Base-by-base conservation (phyloP, 2,888 invertebrate genomes). In the Lochmaea crataegi region DNA sequence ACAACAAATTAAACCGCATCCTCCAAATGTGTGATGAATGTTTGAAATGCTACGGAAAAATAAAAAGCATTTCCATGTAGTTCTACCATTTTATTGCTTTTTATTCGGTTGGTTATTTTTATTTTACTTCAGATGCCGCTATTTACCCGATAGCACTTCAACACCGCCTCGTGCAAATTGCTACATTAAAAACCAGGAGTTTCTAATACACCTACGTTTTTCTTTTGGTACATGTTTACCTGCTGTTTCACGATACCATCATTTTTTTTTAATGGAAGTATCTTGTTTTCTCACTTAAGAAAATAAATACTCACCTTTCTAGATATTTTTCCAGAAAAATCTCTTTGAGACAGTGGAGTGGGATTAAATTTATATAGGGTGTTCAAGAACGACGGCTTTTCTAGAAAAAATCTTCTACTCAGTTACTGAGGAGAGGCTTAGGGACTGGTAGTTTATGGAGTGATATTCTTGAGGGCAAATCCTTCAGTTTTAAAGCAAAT, bases 21-120 rank as follows among this genome's bases (percentile, higher is more conserved):
- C 48, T 63, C 38, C 65, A 75, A 76, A 73, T 68, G 71, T 69
- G 76, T 80, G 79, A 81, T 80, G 79, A 80, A 81, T 81, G 79
- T 79, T 77, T 74, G 71, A 74, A 66, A 70, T 68, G 68, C 38
- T 61, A 61, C 74, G 51, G 65, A 53, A 68, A 79, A 76, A 76
- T 77, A 75, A 76, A 80, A 73, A 80, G 81, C 81, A 73, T 81
- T 81, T 77, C 67, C 81, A 64, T 81, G 81, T 81, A 77, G 65
- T 75, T 65, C 71, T 71, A 73, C 75, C 77, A 75, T 75, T 79
- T 72, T 72, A 65, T 75, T 70, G 70, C 73, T 73, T 81, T 81
- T 79, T 80, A 81, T 76, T 74, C 75, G 68, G 72, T 74, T 76
- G 78, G 78, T 80, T 80, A 81, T 80, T 80, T 80, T 80, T 78